Base-by-base conservation (phyloP, 2,113 vertebrate genomes). In the Forbesichthys agassizii region DNA sequence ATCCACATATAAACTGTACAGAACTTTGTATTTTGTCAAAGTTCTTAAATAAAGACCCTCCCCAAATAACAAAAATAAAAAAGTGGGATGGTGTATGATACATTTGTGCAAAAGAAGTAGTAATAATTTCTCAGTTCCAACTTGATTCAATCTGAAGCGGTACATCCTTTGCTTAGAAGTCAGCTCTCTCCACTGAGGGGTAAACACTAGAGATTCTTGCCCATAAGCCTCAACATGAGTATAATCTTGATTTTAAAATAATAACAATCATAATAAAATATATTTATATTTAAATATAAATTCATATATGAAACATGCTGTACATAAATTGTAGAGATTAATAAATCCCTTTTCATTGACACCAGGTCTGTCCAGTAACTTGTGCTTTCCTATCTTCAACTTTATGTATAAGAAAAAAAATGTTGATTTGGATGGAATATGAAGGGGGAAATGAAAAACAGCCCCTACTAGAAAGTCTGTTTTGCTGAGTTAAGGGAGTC, bases 251-350 rank as follows among this genome's bases (percentile, higher is more conserved):
- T 89, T 86, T 71, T 84, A 77, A 82, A 84, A 58, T 33, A 58
- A 55, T 9, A 16, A 91, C 86, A 80, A 90, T 91, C 87, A 88
- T 90, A 90, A 92, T 92, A 93, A 93, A 93, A 93, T 93, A 93
- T 86, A 92, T 92, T 89, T 90, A 86, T 93, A 91, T 91, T 88
- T 90, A 87, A 90, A 90, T 91, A 91, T 91, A 91, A 88, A 90
- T 90, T 88, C 88, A 92, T 91, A 90, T 91, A 93, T 63, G 80
- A 91, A 91, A 91, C 90, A 92, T 91, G 91, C 90, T 92, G 90
- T 91, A 91, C 87, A 92, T 82, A 79, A 84, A 86, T 81, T 76
- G 82, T 80, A 88, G 85, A 88, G 83, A 91, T 90, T 79, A 73
- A 61, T 13, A 85, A 85, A 84, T 90, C 90, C 86, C 89, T 89